phyloP scores from a whole-genome alignment of 2,113 vertebrate species.

The Austrofundulus limnaeus region DNA sequence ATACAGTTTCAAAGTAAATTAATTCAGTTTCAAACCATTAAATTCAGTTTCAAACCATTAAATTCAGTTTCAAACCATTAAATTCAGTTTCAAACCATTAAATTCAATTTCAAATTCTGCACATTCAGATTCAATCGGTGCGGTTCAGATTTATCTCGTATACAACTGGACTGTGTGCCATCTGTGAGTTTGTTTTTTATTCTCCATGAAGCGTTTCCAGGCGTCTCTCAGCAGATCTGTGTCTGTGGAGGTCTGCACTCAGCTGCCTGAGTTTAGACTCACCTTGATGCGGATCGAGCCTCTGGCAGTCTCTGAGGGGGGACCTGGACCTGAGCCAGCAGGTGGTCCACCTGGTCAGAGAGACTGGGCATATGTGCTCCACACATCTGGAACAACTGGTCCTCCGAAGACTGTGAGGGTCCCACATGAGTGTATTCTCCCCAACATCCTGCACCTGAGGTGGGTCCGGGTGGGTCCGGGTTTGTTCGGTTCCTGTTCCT shows the following conservation, averaged over 20 bases:
- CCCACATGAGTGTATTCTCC: constrained; percentile 90
- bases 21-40: no score
- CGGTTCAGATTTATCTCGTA: no score
- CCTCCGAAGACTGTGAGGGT: constrained; percentile 91
- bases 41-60: no score
- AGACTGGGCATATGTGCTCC: constrained; percentile 86
- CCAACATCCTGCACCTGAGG: constrained; percentile 92
- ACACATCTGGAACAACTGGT: constrained; percentile 96
- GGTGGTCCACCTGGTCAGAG: constrained; percentile 1
- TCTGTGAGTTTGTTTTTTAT: no score
- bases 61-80: no score
- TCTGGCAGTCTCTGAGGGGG: neutral
- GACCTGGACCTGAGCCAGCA: neutral
- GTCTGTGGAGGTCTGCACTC: constrained; percentile 53
- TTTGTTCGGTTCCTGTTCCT: neutral
- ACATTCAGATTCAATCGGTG: no score
- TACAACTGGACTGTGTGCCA: no score
- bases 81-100: no score
- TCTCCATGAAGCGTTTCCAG: constrained; percentile 81
- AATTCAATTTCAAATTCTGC: no score
- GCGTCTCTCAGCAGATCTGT: constrained; percentile 57
- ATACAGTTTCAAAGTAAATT: no score
- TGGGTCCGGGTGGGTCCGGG: constrained; percentile 55
- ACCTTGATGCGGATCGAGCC: constrained; percentile 76
- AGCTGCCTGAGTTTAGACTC: constrained; percentile 76